Evolutionary conservation across 2,797 vertebrate genomes (phyloP), one percentile per base, ranked within the genome.

Genomic region (Acridotheres tristis): DNA sequence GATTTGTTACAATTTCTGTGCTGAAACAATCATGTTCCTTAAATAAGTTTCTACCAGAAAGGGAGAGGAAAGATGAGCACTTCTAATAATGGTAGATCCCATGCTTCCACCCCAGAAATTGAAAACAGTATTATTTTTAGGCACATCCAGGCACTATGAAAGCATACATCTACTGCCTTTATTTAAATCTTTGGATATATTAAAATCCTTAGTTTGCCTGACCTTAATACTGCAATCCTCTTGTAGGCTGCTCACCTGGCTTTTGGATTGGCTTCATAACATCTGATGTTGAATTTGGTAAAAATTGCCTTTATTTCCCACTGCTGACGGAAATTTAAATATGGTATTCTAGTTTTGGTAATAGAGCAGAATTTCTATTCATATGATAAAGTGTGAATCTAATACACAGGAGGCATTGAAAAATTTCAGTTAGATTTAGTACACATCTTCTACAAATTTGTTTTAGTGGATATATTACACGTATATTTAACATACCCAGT

Each of bases 11-110:
- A 83, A 65, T 89, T 96, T 85, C 68, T 83, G 65, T 62, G 61
- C 85, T 85, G 93, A 96, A 96, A 95, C 92, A 96, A 95, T 96
- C 69, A 53, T 55, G 73, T 68, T 85, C 54, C 87, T 88, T 85
- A 95, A 94, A 92, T 19, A 95, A 88, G 66, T 45, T 91, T 72
- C 65, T 54, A 26, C 61, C 62, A 92, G 79, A 55, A 85, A 78
- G 43, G 3, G 16, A 83, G 26, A 65, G 40, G 34, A 85, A 47
- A 85, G 42, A 58, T 23, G 38, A 91, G 26, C 16, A 72, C 36
- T 83, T 85, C 74, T 84, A 85, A 80, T 80, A 92, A 65, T 66
- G 75, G 50, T 20, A 91, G 76, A 72, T 67, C 32, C 45, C 79
- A 78, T 3, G 8, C 21, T 89, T 91, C 54, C 73, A 92, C 16